Conservation (phyloP, 2,797 vertebrate genomes). For the Gymnoscopelus microlampas region DNA sequence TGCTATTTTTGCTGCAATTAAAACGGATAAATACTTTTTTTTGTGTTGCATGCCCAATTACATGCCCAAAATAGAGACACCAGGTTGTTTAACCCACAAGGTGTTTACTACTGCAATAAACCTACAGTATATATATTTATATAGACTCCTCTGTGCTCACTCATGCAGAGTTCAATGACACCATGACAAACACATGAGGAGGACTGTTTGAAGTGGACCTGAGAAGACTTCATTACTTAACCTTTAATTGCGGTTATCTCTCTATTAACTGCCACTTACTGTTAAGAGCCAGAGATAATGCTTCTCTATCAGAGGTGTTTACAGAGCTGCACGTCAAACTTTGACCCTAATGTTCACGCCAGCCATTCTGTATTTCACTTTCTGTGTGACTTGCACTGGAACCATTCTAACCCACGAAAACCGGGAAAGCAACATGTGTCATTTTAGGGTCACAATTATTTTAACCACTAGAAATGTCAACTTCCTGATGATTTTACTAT, state of each 20-base stretch:
- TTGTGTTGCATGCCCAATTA: background rate
- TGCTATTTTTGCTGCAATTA: no score
- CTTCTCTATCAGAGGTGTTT: conserved; percentile 10
- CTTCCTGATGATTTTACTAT: no score
- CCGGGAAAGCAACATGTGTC: no score
- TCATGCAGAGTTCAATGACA: conserved; percentile 12
- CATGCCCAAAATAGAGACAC: background rate
- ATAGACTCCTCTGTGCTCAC: background rate
- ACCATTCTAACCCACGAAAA: no score
- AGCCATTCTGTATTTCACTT: background rate
- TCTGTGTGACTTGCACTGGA: no score
- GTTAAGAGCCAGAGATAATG: conserved; percentile 11
- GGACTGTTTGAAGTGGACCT: conserved; percentile 1
- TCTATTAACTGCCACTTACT: conserved; percentile 4
- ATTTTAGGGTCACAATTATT: no score
- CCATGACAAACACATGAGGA: background rate
- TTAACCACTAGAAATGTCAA: no score
- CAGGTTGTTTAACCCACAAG: no score
- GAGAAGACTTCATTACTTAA: conserved; percentile 14
- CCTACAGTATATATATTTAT: background rate
- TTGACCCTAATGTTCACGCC: conserved; percentile 22
- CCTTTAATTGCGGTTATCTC: conserved; percentile 12
- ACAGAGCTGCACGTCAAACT: conserved; percentile 21
- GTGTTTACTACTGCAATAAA: conserved; percentile 11
- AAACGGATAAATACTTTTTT: no score